These are phyloP conservation scores for Antheraea mylitta DNA, from an alignment of 1,140 invertebrate genomes.

Conservation along the genomic window DNA sequence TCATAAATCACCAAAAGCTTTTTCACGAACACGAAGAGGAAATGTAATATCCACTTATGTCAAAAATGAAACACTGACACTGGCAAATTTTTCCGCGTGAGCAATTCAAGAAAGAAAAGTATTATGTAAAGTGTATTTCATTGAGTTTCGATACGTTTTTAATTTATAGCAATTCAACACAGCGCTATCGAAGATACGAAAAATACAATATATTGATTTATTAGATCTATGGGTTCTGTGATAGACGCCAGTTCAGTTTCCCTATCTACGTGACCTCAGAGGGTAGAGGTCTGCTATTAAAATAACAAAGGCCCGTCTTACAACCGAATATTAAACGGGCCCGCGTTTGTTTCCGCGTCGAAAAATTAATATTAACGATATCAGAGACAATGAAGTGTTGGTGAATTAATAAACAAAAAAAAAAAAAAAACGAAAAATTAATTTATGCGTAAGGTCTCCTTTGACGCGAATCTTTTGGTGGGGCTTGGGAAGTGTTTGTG, in stretches of 20 bases:
- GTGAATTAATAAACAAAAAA: conserved; percentile 18
- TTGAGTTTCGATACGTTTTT: no score
- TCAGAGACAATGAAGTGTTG: conserved; percentile 33
- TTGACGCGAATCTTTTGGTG: conserved; percentile 23
- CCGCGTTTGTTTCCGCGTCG: conserved; percentile 29
- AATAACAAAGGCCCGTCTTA: conserved; percentile 31
- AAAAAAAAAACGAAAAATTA: conserved; percentile 24
- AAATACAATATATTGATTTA: background rate
- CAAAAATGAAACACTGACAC: no score
- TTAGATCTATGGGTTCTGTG: background rate
- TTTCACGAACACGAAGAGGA: no score
- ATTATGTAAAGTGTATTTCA: no score
- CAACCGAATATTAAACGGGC: conserved; percentile 25
- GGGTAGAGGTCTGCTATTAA: conserved; percentile 20
- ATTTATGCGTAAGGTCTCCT: conserved; percentile 33
- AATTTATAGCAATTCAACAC: no score
- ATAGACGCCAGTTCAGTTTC: background rate
- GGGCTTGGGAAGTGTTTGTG: background rate
- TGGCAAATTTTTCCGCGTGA: no score
- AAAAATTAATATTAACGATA: conserved; percentile 44
- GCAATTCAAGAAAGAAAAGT: no score
- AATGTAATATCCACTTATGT: no score
- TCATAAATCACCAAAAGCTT: no score
- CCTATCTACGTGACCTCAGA: background rate
- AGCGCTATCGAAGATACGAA: no score